Conservation (phyloP, 2,113 vertebrate species). For the Heptranchias perlo region DNA sequence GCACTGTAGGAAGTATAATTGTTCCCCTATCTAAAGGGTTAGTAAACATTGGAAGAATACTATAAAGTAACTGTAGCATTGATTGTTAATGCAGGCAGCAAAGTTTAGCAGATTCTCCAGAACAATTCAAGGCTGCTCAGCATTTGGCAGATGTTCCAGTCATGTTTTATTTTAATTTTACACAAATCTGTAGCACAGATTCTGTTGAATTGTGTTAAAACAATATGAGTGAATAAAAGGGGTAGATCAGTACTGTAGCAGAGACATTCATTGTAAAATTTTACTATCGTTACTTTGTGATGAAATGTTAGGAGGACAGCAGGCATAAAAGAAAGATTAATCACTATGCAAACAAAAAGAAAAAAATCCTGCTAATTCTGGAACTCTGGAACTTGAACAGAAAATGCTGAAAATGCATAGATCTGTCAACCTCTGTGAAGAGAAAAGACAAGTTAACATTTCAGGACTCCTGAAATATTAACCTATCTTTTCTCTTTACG, state of each 20-base stretch:
- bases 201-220: neutral
- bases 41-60: conserved; percentile 15
- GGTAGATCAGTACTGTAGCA: neutral
- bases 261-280: neutral
- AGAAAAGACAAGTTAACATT: too few relatives aligned
- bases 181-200: neutral
- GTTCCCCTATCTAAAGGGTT: neutral
- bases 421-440: too few relatives aligned
- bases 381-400: too few relatives aligned
- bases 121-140: neutral
- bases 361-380: too few relatives aligned
- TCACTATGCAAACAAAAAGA: too few relatives aligned
- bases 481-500: too few relatives aligned
- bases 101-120: neutral
- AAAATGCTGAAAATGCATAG: too few relatives aligned
- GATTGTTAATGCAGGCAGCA: conserved; percentile 1
- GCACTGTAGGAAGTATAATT: neutral
- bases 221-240: neutral
- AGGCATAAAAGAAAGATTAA: too few relatives aligned
- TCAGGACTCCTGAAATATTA: too few relatives aligned
- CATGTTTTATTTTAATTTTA: neutral
- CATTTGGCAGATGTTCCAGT: neutral
- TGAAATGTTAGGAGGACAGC: too few relatives aligned
- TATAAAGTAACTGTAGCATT: neutral
- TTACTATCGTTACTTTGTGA: too few relatives aligned